Percentiles rank a stretch among this genome's conserved stretches.
phyloP scores from a whole-genome alignment of 2,888 invertebrate species.

The Shargacucullia verbasci region DNA sequence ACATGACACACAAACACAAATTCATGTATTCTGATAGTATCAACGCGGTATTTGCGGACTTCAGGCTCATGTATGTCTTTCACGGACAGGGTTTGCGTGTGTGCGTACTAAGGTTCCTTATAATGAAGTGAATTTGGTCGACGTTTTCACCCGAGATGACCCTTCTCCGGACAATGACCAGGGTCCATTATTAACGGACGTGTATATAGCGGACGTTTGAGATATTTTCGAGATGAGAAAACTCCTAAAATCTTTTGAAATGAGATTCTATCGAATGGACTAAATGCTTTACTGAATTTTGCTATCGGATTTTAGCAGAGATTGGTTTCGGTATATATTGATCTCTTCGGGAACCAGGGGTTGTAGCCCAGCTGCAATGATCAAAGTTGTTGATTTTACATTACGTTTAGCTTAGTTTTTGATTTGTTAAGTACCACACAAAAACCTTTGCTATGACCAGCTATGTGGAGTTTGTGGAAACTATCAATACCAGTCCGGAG shows the following conservation, averaged over 20 bases:
- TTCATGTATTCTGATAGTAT: slow-evolving; percentile 2
- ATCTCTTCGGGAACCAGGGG: background rate
- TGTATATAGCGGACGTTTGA: slow-evolving; percentile 56
- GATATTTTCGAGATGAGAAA: slow-evolving; percentile 28
- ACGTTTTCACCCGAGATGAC: slow-evolving; percentile 54
- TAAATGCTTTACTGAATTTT: slow-evolving; percentile 9
- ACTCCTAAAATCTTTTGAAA: slow-evolving; percentile 29
- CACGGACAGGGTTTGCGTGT: slow-evolving; percentile 4
- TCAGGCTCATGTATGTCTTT: background rate
- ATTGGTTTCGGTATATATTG: background rate
- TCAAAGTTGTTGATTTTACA: too few relatives aligned
- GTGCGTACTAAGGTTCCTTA: slow-evolving; percentile 32
- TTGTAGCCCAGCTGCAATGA: too few relatives aligned
- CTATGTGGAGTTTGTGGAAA: too few relatives aligned
- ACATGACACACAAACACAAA: slow-evolving; percentile 11
- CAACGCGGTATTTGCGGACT: background rate
- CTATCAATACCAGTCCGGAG: too few relatives aligned
- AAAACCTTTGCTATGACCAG: too few relatives aligned
- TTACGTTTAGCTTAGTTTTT: too few relatives aligned
- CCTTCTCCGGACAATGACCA: slow-evolving; percentile 64
- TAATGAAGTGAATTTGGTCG: slow-evolving; percentile 38
- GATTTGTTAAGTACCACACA: too few relatives aligned
- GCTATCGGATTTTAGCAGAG: background rate
- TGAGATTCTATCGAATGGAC: slow-evolving; percentile 22
- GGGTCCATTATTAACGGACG: slow-evolving; percentile 71